phyloP scores from a whole-genome alignment of 92 coral and sea anemone genomes.

The Heteractis magnifica region DNA sequence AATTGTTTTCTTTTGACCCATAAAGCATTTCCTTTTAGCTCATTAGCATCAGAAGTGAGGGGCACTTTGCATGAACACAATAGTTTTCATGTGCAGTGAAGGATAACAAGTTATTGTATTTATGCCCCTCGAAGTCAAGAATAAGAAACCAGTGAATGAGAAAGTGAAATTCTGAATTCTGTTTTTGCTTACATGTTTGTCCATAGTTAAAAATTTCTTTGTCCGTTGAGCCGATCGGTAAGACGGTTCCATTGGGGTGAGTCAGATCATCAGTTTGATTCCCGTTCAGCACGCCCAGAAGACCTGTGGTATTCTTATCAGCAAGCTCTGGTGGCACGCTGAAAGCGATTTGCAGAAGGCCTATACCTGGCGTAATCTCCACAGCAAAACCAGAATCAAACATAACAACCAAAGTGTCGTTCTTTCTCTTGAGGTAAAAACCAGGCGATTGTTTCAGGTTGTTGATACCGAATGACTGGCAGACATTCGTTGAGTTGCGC shows the following conservation, averaged over 20 bases:
- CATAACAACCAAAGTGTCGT: slow-evolving; percentile 51
- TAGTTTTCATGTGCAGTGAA: no score
- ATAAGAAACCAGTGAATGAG: no score
- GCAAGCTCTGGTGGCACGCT: slow-evolving; percentile 37
- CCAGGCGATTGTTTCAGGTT: slow-evolving; percentile 5
- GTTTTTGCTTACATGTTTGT: slow-evolving; percentile 60
- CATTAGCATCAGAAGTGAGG: no score
- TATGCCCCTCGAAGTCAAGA: no score
- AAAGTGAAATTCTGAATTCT: no score
- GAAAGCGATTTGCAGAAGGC: slow-evolving; percentile 55
- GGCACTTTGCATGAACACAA: no score
- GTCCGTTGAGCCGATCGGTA: slow-evolving; percentile 46
- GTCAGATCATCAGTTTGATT: slow-evolving; percentile 56
- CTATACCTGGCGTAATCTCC: slow-evolving; percentile 65
- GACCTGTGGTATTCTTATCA: slow-evolving; percentile 65
- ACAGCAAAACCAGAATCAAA: slow-evolving; percentile 59
- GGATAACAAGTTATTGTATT: no score
- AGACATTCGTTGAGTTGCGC: slow-evolving; percentile 5
- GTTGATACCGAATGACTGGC: slow-evolving; percentile 30
- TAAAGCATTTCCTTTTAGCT: no score
- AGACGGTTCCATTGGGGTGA: slow-evolving; percentile 65
- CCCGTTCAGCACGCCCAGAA: slow-evolving; percentile 65
- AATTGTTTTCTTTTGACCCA: no score
- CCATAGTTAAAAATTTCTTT: slow-evolving; percentile 63
- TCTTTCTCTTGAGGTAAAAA: slow-evolving; percentile 34